A percentile compares a stretch with the other conserved stretches of the same genome.
phyloP scores from a whole-genome alignment of 2,888 invertebrate genomes.

The Chrysodeixis includens region DNA sequence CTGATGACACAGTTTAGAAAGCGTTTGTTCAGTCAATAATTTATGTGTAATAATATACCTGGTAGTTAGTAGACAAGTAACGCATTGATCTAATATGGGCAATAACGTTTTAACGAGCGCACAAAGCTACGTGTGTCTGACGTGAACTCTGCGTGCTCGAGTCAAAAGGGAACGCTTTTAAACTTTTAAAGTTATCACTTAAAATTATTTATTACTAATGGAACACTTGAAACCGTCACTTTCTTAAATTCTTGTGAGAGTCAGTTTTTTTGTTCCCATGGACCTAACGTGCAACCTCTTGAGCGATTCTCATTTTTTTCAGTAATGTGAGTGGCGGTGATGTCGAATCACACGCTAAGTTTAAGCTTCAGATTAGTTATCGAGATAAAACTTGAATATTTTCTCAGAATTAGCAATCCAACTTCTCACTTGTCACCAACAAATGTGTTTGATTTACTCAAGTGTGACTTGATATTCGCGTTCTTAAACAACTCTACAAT shows the following conservation, averaged over 20 bases:
- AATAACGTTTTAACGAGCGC: constrained; percentile 61
- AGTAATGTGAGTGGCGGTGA: constrained; percentile 45
- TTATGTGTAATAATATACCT: constrained; percentile 5
- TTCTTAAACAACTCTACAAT: constrained; percentile 8
- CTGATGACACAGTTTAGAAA: background rate
- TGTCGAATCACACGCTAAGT: constrained; percentile 57
- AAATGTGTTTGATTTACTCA: constrained; percentile 21
- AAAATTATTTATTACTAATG: constrained; percentile 84
- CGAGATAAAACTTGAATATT: constrained; percentile 48
- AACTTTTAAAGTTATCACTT: constrained; percentile 84
- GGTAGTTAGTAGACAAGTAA: constrained; percentile 37
- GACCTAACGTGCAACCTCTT: constrained; percentile 70
- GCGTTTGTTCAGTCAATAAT: background rate
- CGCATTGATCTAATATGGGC: constrained; percentile 46
- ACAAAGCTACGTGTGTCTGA: constrained; percentile 59
- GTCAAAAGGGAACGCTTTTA: constrained; percentile 82
- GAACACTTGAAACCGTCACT: constrained; percentile 74
- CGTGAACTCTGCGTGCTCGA: constrained; percentile 73
- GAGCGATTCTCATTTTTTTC: constrained; percentile 66
- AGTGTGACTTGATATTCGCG: constrained; percentile 32
- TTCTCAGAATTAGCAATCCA: constrained; percentile 49
- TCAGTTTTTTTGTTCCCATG: constrained; percentile 69
- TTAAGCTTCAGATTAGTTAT: constrained; percentile 49
- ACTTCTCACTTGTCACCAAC: constrained; percentile 34
- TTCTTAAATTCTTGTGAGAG: constrained; percentile 62